A percentile compares a stretch with the other conserved stretches of the same genome.
Evolutionary conservation across 1,140 invertebrate genomes (phyloP).

Genomic region (Lamellibrachia luymesi): DNA sequence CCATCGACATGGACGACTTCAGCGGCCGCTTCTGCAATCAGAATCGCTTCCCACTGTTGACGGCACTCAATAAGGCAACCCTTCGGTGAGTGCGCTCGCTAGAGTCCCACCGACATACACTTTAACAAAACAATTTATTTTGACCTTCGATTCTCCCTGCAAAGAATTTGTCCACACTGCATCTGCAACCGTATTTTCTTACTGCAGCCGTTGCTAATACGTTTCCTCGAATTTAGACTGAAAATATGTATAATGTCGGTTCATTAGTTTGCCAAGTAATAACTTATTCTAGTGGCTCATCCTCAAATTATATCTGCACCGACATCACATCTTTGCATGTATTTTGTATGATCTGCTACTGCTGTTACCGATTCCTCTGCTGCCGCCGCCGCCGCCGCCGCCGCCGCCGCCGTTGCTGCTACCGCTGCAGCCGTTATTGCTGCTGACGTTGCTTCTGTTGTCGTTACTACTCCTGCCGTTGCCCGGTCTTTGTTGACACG

Average conservation of each 20-base stretch:
- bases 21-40: conserved; percentile 43
- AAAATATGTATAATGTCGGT: no score
- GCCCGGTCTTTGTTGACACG: not conserved
- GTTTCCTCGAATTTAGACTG: not conserved
- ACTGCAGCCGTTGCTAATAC: not conserved
- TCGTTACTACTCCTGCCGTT: no score
- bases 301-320: no score
- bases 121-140: not conserved
- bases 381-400: no score
- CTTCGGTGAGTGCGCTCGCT: not conserved
- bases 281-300: no score
- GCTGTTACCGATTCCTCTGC: no score
- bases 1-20: conserved; percentile 59
- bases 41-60: conserved; percentile 63
- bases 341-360: no score
- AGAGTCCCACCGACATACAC: not conserved
- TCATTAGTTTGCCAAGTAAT: no score
- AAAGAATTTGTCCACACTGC: not conserved
- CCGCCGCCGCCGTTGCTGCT: no score
- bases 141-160: not conserved
- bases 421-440: no score
- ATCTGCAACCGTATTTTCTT: not conserved
- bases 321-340: no score
- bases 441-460: no score
- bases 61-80: conserved; percentile 49